Evolutionary conservation across 64 coral and sea anemone genomes (phyloP), one percentile per base, ranked within the genome.

Genomic region (Stichodactyla helianthus): DNA sequence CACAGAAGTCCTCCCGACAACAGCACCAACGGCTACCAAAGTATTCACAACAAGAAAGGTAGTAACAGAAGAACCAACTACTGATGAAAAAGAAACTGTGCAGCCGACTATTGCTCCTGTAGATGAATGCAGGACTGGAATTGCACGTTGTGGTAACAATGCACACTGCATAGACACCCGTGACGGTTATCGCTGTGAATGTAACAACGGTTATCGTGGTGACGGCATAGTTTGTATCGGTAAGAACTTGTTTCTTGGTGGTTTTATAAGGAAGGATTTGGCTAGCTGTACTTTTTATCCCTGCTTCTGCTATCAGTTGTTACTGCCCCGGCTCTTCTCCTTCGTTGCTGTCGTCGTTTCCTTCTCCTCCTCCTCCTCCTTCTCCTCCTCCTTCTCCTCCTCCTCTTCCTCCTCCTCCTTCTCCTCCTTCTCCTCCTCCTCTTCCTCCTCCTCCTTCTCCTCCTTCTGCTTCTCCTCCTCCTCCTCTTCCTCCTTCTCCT

Each of bases 121-220:
- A 26, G 79, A 93, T 86, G 92, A 93, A 85, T 93, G 92, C 19
- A 52, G 51, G 15, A 12, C 54, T 55, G 89, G 18, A 25, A 71
- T 52, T n/a, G 20, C 50, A 6, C 16, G 51, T 15, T 93, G 92
- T 87, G 88, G 86, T 25, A 8, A 55, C 10, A 20, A 93, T 19
- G 84, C 92, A 11, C 19, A 85, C 77, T 93, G 92, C n/a, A 86
- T 15, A 31, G 87, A 93, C 64, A 86, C 76, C 10, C 17, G 13
- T 15, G 92, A 86, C 13, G 78, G 68, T 0, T 93, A 90, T 90
- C 61, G 50, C 6, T 93, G 92, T 28, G 63, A 8, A 9, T 93
- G 92, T 60, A 90, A 86, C 17, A 71, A 87, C 18, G 92, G 92
- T 50, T 93, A 78, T 53, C 86, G 51, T 4, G 84, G 84, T 25